phyloP scores from a whole-genome alignment of 2,888 invertebrate species.

The Ferdinandea cuprea region DNA sequence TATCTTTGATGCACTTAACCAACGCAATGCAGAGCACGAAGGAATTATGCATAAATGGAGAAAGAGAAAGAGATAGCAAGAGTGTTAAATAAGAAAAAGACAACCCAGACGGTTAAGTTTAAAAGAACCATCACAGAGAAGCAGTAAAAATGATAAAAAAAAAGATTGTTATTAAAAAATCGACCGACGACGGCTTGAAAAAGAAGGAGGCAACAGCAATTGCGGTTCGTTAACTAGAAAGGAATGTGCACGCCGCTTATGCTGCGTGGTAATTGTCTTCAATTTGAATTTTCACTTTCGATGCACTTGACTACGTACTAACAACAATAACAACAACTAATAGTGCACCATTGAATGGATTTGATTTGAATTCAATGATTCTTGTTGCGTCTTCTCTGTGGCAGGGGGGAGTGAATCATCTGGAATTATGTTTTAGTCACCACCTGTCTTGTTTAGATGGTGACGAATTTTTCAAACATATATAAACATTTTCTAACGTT shows the following conservation, averaged over 20 bases:
- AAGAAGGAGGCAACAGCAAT: constrained; percentile 50
- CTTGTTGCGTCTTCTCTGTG: constrained; percentile 38
- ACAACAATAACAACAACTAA: constrained; percentile 30
- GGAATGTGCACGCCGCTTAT: constrained; percentile 50
- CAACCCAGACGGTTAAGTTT: background rate
- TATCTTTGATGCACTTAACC: constrained; percentile 64
- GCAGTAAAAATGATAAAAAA: background rate
- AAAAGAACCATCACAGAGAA: constrained; percentile 7
- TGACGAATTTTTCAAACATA: constrained; percentile 21
- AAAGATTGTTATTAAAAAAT: constrained; percentile 13
- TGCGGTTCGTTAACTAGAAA: constrained; percentile 67
- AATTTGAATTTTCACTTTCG: constrained; percentile 72
- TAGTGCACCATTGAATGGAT: constrained; percentile 30
- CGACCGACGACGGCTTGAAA: constrained; percentile 24
- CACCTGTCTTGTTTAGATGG: constrained; percentile 50
- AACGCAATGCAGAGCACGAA: constrained; percentile 45
- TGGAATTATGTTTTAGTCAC: constrained; percentile 25
- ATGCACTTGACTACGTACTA: constrained; percentile 72
- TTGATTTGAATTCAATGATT: constrained; percentile 46
- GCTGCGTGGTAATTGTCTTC: constrained; percentile 54
- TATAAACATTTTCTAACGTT: background rate
- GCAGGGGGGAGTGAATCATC: constrained; percentile 51
- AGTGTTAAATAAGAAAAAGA: constrained; percentile 45
- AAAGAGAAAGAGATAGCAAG: constrained; percentile 24
- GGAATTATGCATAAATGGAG: constrained; percentile 60